Percentiles rank a stretch among this genome's conserved stretches.
These are phyloP conservation scores for Tringa solitaria DNA, from an alignment of 2,113 vertebrate species.

Conservation along the genomic window DNA sequence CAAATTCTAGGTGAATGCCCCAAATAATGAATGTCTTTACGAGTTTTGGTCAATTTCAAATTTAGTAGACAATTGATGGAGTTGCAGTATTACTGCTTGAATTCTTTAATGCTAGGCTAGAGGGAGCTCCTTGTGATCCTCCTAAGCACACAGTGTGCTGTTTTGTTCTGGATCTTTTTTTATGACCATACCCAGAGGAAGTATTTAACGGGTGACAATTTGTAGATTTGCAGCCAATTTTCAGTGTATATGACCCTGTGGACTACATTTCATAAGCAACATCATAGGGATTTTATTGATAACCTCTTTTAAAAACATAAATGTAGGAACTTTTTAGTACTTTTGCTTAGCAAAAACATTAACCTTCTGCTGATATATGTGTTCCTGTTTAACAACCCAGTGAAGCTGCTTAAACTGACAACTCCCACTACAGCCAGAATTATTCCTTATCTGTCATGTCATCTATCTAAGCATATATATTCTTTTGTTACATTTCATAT, in stretches of 20 bases:
- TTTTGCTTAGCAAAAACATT: neutral
- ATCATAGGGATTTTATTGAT: neutral
- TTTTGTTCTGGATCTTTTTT: slow-evolving; percentile 10
- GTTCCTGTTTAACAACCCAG: neutral
- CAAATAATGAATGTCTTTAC: neutral
- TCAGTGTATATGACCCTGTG: neutral
- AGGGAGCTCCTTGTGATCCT: neutral
- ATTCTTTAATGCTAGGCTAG: neutral
- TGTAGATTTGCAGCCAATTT: neutral
- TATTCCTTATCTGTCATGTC: neutral
- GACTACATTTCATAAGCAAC: neutral
- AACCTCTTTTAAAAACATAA: neutral
- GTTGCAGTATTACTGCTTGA: neutral
- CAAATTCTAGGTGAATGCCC: neutral
- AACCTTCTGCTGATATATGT: neutral
- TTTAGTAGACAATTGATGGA: neutral
- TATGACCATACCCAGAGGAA: neutral
- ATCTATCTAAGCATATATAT: neutral
- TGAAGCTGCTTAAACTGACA: neutral
- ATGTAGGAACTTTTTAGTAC: neutral
- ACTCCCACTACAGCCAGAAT: neutral
- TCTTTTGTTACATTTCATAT: neutral
- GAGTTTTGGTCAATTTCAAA: neutral
- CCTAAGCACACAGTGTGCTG: neutral
- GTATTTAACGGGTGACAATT: neutral